phyloP scores from a whole-genome alignment of 2,888 invertebrate genomes.

The Ptycholaimellus sp. region DNA sequence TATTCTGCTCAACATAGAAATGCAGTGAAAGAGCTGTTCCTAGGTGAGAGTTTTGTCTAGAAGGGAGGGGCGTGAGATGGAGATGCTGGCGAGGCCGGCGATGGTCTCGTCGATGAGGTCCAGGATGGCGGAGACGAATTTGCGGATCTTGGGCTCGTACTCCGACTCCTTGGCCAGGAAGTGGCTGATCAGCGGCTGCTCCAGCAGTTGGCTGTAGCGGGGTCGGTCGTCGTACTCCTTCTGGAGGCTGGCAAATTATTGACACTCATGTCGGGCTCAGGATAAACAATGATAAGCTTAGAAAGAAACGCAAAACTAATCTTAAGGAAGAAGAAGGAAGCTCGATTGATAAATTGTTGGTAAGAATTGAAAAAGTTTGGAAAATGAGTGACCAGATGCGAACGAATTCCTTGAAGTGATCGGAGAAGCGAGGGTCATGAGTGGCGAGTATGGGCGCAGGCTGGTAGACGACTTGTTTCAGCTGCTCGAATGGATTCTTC shows the following conservation, averaged over 20 bases:
- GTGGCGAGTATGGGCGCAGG: constrained; percentile 51
- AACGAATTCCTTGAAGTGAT: constrained; percentile 23
- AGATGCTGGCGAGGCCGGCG: no score
- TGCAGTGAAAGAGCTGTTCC: no score
- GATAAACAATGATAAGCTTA: no score
- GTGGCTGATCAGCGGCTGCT: constrained; percentile 35
- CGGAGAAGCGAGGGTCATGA: constrained; percentile 42
- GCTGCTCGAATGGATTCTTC: constrained; percentile 80
- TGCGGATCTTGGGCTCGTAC: no score
- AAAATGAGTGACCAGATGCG: not conserved
- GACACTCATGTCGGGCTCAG: not conserved
- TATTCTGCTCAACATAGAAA: no score
- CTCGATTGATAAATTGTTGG: no score
- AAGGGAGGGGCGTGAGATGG: no score
- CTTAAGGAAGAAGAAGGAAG: no score
- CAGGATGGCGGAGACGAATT: no score
- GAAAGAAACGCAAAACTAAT: no score
- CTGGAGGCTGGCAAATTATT: constrained; percentile 39
- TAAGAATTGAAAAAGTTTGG: not conserved
- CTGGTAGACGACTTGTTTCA: constrained; percentile 81
- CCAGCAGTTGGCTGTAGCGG: constrained; percentile 57
- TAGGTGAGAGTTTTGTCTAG: not conserved
- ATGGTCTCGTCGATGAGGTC: no score
- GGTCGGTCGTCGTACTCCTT: constrained; percentile 57
- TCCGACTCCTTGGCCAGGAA: not conserved